Evolutionary conservation across 2,113 vertebrate species (phyloP).

Genomic region (Barnardius zonarius): DNA sequence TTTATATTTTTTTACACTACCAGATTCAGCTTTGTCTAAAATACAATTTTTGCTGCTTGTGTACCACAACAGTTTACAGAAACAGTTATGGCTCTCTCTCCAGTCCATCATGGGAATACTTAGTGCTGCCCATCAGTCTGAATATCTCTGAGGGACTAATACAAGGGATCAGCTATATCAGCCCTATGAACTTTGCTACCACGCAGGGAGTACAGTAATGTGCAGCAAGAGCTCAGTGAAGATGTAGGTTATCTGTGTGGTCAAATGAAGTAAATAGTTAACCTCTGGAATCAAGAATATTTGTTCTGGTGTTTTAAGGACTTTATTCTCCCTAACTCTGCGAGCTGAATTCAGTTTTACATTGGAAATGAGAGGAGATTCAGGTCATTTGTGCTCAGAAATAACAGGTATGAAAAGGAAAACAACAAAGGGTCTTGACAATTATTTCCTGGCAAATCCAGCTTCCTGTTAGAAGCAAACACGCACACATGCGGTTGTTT

Average conservation of each 20-base stretch:
- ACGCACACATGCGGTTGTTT: neutral
- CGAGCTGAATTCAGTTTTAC: neutral
- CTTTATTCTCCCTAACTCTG: neutral
- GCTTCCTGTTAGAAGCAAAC: slow-evolving; percentile 6
- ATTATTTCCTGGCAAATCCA: slow-evolving; percentile 21
- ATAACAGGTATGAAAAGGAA: neutral
- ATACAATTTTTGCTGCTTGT: neutral
- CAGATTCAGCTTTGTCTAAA: neutral
- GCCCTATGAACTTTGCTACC: neutral
- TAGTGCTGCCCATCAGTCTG: neutral
- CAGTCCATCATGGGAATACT: neutral
- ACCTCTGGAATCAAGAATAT: neutral
- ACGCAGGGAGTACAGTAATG: neutral
- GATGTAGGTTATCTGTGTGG: neutral
- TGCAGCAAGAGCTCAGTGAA: neutral
- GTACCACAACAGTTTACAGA: neutral
- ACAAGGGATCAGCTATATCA: neutral
- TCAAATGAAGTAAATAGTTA: neutral
- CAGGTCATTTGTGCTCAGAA: neutral
- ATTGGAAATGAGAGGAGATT: neutral
- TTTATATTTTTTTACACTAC: neutral
- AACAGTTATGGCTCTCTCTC: neutral
- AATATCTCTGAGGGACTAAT: neutral
- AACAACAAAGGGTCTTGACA: neutral
- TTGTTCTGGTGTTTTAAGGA: neutral